phyloP scores from a whole-genome alignment of 2,113 vertebrate genomes.

The Telmatochromis sp. region DNA sequence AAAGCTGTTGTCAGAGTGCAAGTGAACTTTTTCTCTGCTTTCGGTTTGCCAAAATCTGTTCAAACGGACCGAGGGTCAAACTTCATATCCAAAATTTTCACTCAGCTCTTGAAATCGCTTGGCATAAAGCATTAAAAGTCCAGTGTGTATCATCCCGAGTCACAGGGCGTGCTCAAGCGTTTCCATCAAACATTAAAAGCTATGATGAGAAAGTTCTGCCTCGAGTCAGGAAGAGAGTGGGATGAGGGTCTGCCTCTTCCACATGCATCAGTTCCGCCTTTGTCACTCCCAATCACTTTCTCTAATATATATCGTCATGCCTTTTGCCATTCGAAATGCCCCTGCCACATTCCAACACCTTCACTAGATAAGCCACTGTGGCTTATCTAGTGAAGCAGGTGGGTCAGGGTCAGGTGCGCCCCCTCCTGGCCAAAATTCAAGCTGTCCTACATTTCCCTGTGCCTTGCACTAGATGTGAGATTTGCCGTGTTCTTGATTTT shows the following conservation, averaged over 20 bases:
- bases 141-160: background rate
- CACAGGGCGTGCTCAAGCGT: rapidly evolving
- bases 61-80: rapidly evolving
- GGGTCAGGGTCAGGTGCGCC: rapidly evolving
- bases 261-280: background rate
- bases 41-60: background rate
- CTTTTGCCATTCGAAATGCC: background rate
- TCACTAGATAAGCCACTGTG: background rate
- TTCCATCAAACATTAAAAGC: background rate
- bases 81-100: background rate
- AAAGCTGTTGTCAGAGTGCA: background rate
- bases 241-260: background rate
- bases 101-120: background rate
- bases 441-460: background rate
- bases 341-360: background rate
- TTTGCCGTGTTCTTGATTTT: rapidly evolving
- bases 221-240: background rate
- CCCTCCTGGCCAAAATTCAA: rapidly evolving
- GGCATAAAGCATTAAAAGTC: background rate
- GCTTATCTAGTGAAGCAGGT: background rate
- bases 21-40: background rate
- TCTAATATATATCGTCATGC: background rate
- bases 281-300: background rate
- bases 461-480: rapidly evolving
- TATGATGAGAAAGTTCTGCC: background rate